Evolutionary conservation across 2,113 vertebrate genomes (phyloP), one percentile per base, ranked within the genome.

Genomic region (Crotalus tigris): DNA sequence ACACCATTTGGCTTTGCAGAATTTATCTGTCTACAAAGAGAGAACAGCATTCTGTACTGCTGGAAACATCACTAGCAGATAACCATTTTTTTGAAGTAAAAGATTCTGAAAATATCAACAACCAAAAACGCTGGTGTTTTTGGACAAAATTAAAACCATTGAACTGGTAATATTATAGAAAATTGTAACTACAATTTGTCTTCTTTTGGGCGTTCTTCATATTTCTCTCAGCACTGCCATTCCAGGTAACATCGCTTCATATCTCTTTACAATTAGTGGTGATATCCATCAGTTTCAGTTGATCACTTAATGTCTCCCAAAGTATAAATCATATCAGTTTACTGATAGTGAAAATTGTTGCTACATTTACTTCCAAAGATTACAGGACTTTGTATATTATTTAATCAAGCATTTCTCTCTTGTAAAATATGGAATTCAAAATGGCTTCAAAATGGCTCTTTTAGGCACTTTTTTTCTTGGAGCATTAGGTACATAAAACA

Each of bases 161-260:
- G 95, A 95, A 87, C 88, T 87, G 58, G 57, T 91, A 87, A 92
- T 85, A 91, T 58, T 92, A 90, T 90, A 92, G 87, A 88, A 94
- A 87, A 90, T 94, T 93, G 33, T 94, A 92, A 96, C 94, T 90
- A 81, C 15, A 81, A 91, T 95, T 95, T 92, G 93, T 90, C 93
- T 91, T 94, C 13, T 86, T 94, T 94, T 54, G 33, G 94, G 85
- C 93, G 75, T 96, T 96, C 61, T 94, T 91, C 54, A 58, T 85
- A 54, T 24, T 15, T 92, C 12, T 86, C 55, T 23, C 55, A 51
- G n/a, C 69, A 53, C n/a, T 90, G n/a, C 69, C 75, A 24, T n/a
- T 59, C 24, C 81, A 61, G n/a, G 8, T 49, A 24, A 53, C 12
- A 19, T n/a, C 21, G 29, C 29, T 8, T 75, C 51, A 29, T 33